Evolutionary conservation across 2,113 vertebrate species (phyloP).

Genomic region (Peromyscus maniculatus): DNA sequence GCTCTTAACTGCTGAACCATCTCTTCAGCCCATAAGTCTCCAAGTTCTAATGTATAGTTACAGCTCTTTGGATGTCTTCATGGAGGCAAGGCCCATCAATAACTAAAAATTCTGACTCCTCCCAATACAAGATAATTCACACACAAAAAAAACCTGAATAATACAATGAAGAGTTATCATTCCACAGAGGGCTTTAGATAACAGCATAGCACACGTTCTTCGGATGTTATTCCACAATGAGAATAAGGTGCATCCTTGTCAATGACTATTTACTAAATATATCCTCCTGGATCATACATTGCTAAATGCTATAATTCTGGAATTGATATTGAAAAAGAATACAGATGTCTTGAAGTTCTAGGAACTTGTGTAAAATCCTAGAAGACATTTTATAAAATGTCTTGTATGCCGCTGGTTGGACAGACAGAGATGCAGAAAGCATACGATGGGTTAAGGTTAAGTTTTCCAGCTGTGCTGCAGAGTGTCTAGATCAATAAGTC

Average conservation of each 20-base stretch:
- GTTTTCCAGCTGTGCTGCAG: not conserved
- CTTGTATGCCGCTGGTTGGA: not conserved
- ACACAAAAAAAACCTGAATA: not conserved
- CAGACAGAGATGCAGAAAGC: not conserved
- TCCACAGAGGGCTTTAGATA: not conserved
- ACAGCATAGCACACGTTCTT: not conserved
- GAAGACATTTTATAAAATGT: not conserved
- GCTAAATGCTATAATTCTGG: not conserved
- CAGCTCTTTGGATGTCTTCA: constrained; percentile 74
- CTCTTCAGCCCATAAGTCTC: not conserved
- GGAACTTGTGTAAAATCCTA: not conserved
- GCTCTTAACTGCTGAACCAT: too few species aligned
- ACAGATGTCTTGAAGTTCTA: not conserved
- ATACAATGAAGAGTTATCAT: not conserved
- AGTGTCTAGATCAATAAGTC: not conserved
- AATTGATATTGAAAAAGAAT: not conserved
- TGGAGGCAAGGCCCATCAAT: constrained; percentile 60
- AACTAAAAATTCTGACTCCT: constrained; percentile 48
- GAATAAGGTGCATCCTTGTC: constrained; percentile 13
- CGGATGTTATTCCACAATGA: not conserved
- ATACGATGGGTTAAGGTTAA: not conserved
- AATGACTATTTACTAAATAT: not conserved
- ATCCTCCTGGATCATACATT: not conserved
- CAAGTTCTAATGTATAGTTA: constrained; percentile 71
- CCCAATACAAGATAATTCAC: constrained; percentile 41